These are phyloP conservation scores for Parnassius smintheus DNA, from an alignment of 2,888 invertebrate genomes.

Conservation along the genomic window DNA sequence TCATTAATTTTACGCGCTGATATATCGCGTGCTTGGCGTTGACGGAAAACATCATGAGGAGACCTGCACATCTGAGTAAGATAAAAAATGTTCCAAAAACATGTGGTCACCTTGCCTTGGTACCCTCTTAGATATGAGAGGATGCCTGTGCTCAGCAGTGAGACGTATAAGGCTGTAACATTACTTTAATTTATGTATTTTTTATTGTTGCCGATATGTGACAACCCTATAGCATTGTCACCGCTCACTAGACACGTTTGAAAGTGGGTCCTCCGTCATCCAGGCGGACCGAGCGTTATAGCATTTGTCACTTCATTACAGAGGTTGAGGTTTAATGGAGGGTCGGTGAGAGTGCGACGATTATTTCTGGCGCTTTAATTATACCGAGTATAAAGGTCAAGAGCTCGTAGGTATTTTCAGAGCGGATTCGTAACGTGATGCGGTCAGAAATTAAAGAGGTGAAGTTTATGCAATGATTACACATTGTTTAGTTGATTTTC, in stretches of 20 bases:
- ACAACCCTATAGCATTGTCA: slow-evolving; percentile 44
- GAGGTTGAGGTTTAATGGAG: slow-evolving; percentile 46
- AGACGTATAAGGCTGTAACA: no score
- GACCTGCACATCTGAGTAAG: no score
- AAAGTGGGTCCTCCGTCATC: slow-evolving; percentile 47
- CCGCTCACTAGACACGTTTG: slow-evolving; percentile 37
- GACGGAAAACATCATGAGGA: no score
- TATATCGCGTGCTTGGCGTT: no score
- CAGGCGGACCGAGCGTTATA: slow-evolving; percentile 41
- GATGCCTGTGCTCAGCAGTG: no score
- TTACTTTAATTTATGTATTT: no score
- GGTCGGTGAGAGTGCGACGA: slow-evolving; percentile 34
- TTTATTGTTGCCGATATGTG: slow-evolving; percentile 7
- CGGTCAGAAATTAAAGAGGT: neutral
- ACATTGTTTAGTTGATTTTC: no score
- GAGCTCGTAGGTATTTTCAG: slow-evolving; percentile 28
- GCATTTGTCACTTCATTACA: slow-evolving; percentile 69
- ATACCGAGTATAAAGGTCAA: slow-evolving; percentile 52
- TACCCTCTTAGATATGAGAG: no score
- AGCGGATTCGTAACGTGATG: slow-evolving; percentile 5
- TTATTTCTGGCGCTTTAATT: slow-evolving; percentile 58
- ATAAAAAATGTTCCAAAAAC: no score
- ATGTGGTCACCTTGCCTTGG: no score
- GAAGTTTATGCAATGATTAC: no score
- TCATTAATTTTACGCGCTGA: no score